Conservation (phyloP, 2,113 vertebrate genomes). For the Rhinolophus sinicus region DNA sequence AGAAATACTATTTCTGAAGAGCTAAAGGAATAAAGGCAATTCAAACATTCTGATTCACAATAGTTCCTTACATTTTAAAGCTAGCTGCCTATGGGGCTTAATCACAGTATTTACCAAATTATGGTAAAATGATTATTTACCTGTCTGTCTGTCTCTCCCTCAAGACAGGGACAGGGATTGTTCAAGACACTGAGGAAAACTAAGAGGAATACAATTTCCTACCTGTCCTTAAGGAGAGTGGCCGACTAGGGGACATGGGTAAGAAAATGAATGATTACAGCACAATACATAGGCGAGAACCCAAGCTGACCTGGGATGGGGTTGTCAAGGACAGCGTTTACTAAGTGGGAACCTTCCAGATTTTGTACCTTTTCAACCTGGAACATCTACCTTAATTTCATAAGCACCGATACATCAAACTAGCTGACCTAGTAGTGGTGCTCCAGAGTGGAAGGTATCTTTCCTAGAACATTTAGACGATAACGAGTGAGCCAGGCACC, state of each 20-base stretch:
- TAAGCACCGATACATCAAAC: not conserved
- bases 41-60: not conserved
- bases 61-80: not conserved
- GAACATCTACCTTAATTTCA: not conserved
- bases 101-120: not conserved
- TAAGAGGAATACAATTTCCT: not conserved
- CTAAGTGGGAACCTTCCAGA: not conserved
- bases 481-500: not conserved
- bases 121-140: not conserved
- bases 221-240: not conserved
- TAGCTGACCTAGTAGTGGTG: not conserved
- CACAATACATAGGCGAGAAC: not conserved
- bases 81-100: not conserved
- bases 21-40: not conserved
- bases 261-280: not conserved
- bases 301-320: not conserved
- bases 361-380: not conserved
- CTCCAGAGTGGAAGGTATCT: not conserved
- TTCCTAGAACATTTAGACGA: not conserved
- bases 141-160: not conserved
- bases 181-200: not conserved
- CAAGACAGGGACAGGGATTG: not conserved
- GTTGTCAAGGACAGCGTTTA: not conserved
- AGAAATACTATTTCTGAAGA: not conserved
- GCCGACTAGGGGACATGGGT: not conserved